phyloP scores from a whole-genome alignment of 2,888 invertebrate species.

The Aspidapion aeneum region DNA sequence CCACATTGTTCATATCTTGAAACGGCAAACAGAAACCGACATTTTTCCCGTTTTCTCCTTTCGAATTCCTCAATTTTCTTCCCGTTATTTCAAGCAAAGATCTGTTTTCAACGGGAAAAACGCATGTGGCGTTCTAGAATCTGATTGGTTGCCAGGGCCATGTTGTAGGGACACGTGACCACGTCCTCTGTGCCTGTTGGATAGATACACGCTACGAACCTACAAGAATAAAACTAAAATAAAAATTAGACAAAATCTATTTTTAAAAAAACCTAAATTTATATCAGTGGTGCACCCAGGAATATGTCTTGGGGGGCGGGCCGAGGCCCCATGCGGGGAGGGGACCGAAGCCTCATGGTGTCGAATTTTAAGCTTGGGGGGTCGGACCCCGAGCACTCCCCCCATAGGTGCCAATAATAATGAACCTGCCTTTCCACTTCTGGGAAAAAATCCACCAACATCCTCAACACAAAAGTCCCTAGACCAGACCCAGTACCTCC shows the following conservation, averaged over 20 bases:
- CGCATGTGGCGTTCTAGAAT: constrained; percentile 52
- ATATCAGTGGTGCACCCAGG: too few species aligned
- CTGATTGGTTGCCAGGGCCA: constrained; percentile 49
- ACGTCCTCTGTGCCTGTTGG: constrained; percentile 54
- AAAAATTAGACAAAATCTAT: too few species aligned
- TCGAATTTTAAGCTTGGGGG: too few species aligned
- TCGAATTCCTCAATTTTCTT: constrained; percentile 38
- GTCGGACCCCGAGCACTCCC: too few species aligned
- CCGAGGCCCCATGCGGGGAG: too few species aligned
- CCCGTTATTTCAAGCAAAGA: constrained; percentile 50
- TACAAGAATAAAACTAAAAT: constrained; percentile 34
- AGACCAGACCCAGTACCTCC: constrained; percentile 58
- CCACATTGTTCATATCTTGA: constrained; percentile 54
- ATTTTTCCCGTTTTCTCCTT: constrained; percentile 27
- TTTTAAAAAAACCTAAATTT: too few species aligned
- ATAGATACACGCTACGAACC: constrained; percentile 54
- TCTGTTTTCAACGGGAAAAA: constrained; percentile 54
- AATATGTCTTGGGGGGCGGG: too few species aligned
- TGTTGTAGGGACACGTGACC: constrained; percentile 55
- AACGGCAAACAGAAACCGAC: constrained; percentile 47
- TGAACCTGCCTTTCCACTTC: constrained; percentile 52
- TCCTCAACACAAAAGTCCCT: constrained; percentile 49
- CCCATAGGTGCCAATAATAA: too few species aligned
- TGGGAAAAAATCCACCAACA: constrained; percentile 50
- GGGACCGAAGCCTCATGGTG: too few species aligned